These are phyloP conservation scores for Austrofundulus limnaeus DNA, from an alignment of 2,113 vertebrate genomes.

Conservation along the genomic window DNA sequence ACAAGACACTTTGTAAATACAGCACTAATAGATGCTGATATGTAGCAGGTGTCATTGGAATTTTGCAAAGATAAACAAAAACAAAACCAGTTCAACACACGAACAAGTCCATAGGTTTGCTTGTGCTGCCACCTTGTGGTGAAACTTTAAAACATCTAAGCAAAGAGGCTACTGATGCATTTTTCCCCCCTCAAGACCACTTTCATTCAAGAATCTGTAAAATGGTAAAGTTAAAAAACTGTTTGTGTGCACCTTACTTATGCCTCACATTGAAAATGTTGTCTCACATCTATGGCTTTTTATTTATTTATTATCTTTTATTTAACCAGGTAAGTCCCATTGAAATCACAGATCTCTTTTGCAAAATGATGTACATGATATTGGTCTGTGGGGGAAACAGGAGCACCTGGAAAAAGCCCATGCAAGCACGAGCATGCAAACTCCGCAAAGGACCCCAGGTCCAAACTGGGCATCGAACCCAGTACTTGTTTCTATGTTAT, in stretches of 20 bases:
- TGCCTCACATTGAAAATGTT: not conserved
- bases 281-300: not conserved
- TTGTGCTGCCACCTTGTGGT: slow-evolving; percentile 73
- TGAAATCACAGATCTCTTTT: too few species aligned
- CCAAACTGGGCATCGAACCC: too few species aligned
- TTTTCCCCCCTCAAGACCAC: not conserved
- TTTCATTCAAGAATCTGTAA: not conserved
- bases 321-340: too few species aligned
- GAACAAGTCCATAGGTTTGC: not conserved
- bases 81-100: not conserved
- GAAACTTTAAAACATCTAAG: slow-evolving; percentile 2
- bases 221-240: not conserved
- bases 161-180: not conserved
- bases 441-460: too few species aligned
- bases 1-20: not conserved
- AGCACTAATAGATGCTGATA: not conserved
- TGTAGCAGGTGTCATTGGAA: not conserved
- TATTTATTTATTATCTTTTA: too few species aligned
- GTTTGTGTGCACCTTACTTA: not conserved
- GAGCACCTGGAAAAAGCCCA: too few species aligned
- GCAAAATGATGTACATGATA: too few species aligned
- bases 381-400: too few species aligned
- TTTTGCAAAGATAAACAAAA: slow-evolving; percentile 5
- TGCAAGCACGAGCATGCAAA: too few species aligned
- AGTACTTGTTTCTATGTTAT: not conserved